Conservation (phyloP, 2,797 vertebrate genomes). For the Zenarchopterus dispar region DNA sequence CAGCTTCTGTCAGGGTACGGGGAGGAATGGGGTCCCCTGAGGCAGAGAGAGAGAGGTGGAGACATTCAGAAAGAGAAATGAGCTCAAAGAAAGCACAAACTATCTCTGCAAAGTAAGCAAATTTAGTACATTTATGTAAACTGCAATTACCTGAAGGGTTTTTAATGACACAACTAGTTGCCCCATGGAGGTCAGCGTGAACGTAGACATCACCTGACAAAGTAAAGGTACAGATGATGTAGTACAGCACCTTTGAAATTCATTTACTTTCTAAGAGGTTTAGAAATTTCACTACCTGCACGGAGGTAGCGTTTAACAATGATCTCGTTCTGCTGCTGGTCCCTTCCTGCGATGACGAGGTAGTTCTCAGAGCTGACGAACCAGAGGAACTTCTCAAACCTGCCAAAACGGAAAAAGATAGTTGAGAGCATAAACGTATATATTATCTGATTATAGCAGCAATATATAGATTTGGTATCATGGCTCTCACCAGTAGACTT, state of each 20-base stretch:
- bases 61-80: background rate
- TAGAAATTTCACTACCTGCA: slow-evolving; percentile 77
- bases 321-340: slow-evolving; percentile 98
- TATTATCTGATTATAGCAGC: background rate
- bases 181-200: slow-evolving; percentile 96
- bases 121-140: background rate
- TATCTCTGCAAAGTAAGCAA: too few species aligned
- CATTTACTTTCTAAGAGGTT: background rate
- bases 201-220: slow-evolving; percentile 92
- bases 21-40: slow-evolving; percentile 90
- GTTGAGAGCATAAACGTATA: background rate
- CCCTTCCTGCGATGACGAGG: slow-evolving; percentile 94
- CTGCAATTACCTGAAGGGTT: slow-evolving; percentile 88
- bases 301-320: slow-evolving; percentile 95
- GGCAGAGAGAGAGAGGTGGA: background rate
- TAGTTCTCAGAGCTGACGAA: slow-evolving; percentile 98
- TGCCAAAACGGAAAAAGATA: slow-evolving; percentile 53
- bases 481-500: slow-evolving; percentile 92
- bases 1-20: slow-evolving; percentile 93
- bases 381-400: slow-evolving; percentile 99
- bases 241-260: background rate
- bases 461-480: background rate
- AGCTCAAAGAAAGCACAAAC: too few species aligned
- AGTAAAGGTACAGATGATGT: slow-evolving; percentile 5
- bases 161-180: slow-evolving; percentile 97